phyloP scores from a whole-genome alignment of 2,797 vertebrate genomes.

The Cossypha heuglini region DNA sequence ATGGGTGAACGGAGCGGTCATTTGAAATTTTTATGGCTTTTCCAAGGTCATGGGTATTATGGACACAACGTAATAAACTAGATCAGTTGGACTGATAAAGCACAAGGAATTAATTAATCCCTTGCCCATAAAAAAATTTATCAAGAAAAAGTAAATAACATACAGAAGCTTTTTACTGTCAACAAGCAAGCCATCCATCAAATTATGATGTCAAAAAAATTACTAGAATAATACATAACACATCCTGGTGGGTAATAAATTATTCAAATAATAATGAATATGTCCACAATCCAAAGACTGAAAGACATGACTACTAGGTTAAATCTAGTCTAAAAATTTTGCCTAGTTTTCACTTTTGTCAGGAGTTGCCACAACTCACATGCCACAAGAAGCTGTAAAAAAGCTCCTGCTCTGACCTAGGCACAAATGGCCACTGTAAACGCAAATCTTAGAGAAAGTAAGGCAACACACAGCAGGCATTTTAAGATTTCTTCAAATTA shows the following conservation, averaged over 20 bases:
- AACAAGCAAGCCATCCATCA: neutral
- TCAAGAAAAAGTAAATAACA: neutral
- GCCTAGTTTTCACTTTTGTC: neutral
- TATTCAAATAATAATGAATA: neutral
- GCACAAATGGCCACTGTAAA: neutral
- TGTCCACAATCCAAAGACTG: neutral
- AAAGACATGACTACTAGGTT: neutral
- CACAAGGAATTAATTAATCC: neutral
- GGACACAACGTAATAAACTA: neutral
- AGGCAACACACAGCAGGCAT: accelerated
- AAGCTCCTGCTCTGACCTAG: neutral
- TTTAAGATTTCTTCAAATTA: neutral
- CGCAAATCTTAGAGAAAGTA: neutral
- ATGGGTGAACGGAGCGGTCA: neutral
- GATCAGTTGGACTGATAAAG: neutral
- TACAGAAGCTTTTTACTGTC: neutral
- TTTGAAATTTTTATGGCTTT: neutral
- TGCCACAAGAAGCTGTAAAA: neutral
- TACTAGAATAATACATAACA: neutral
- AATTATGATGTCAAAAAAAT: neutral
- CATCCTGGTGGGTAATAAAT: neutral
- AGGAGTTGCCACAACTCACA: neutral
- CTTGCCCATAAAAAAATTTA: neutral
- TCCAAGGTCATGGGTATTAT: neutral
- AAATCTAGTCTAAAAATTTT: neutral